These are phyloP conservation scores for Eleutherodactylus coqui DNA, from an alignment of 2,797 vertebrate genomes.

Conservation along the genomic window DNA sequence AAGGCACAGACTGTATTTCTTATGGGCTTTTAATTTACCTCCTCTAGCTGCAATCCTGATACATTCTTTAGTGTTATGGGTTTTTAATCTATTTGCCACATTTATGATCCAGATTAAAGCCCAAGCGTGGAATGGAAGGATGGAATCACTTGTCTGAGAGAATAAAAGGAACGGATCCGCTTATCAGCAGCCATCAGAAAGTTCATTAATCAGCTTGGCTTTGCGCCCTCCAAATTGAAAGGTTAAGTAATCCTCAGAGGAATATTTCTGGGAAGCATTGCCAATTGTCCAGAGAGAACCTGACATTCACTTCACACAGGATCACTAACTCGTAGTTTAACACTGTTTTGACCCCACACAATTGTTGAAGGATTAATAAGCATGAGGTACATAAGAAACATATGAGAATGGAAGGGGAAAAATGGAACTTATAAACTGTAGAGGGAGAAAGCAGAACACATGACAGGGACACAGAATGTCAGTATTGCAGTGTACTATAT, in stretches of 20 bases:
- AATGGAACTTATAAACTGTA: not conserved
- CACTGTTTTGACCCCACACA: conserved; percentile 80
- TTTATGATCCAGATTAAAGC: conserved; percentile 87
- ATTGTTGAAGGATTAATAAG: conserved; percentile 78
- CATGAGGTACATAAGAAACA: conserved; percentile 65
- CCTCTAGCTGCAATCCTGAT: conserved; percentile 83
- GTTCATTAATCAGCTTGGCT: conserved; percentile 88
- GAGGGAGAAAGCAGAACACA: not conserved
- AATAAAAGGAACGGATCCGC: conserved; percentile 86
- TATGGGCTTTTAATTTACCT: conserved; percentile 85
- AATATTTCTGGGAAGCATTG: conserved; percentile 80
- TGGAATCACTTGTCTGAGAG: conserved; percentile 81
- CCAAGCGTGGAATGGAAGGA: conserved; percentile 77
- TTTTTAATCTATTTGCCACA: conserved; percentile 85
- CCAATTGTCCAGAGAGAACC: conserved; percentile 81
- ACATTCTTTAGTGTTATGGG: conserved; percentile 79
- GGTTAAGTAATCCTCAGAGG: conserved; percentile 88
- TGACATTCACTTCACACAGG: conserved; percentile 78
- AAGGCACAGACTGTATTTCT: conserved; percentile 73
- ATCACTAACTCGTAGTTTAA: conserved; percentile 84
- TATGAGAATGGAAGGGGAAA: not conserved
- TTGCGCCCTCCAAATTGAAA: conserved; percentile 89
- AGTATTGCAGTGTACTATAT: too few species aligned
- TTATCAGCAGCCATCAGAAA: conserved; percentile 86
- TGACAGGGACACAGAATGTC: not conserved